These are phyloP conservation scores for Diachrysia chrysitis DNA, from an alignment of 2,888 invertebrate species.

Conservation along the genomic window DNA sequence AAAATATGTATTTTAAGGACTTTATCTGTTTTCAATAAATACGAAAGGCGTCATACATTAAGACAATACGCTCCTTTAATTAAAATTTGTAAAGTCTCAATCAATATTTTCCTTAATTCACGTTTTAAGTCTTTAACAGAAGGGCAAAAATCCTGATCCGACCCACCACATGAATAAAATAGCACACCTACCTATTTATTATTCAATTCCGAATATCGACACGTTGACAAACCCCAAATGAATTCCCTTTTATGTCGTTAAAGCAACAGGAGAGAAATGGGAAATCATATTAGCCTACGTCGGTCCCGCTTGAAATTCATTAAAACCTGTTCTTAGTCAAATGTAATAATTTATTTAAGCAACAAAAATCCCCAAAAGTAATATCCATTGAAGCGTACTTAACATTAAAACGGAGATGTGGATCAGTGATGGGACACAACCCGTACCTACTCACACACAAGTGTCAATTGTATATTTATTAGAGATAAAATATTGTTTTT, in stretches of 20 bases:
- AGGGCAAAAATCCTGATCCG: conserved; percentile 16
- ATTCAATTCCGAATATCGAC: conserved; percentile 66
- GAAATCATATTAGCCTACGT: conserved; percentile 76
- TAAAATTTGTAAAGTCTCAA: background rate
- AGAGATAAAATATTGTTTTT: too few species aligned
- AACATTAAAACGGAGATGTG: conserved; percentile 74
- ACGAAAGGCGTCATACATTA: background rate
- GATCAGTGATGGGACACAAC: conserved; percentile 56
- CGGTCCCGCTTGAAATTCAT: conserved; percentile 83
- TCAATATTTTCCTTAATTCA: background rate
- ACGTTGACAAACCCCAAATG: conserved; percentile 72
- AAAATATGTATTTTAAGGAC: background rate
- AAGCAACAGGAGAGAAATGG: conserved; percentile 72
- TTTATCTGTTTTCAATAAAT: too few species aligned
- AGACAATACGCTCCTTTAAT: background rate
- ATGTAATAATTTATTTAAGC: conserved; percentile 87
- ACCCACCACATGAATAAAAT: conserved; percentile 44
- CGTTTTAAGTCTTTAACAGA: background rate
- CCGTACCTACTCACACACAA: background rate
- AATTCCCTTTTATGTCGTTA: conserved; percentile 80
- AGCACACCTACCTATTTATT: conserved; percentile 50
- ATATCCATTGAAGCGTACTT: conserved; percentile 86
- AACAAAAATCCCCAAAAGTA: conserved; percentile 87
- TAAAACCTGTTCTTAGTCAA: conserved; percentile 86
- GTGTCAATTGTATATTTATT: too few species aligned